Evolutionary conservation across 2,797 vertebrate species (phyloP).

Genomic region (Tinamus major): DNA sequence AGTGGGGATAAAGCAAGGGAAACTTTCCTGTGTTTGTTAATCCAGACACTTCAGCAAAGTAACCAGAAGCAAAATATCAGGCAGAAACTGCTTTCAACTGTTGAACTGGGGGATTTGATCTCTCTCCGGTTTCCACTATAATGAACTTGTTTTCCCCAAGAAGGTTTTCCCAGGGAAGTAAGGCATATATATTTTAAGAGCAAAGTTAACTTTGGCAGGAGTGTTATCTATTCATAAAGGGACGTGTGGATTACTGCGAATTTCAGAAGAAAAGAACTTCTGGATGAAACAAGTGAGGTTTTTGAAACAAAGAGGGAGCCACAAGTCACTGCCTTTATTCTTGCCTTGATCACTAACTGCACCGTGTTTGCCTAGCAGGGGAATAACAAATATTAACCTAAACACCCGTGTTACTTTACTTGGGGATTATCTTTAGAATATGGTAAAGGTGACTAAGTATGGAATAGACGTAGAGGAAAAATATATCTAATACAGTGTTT

Average conservation of each 20-base stretch:
- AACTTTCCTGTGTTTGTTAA: background rate
- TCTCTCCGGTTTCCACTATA: background rate
- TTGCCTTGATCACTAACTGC: background rate
- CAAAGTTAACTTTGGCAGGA: background rate
- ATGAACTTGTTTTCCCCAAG: background rate
- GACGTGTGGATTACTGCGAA: background rate
- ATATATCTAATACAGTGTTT: background rate
- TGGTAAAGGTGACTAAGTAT: background rate
- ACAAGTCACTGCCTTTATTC: background rate
- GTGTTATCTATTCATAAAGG: background rate
- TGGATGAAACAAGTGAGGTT: background rate
- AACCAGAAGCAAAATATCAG: background rate
- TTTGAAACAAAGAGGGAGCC: background rate
- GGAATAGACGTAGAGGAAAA: background rate
- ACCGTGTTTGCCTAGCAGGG: constrained; percentile 22
- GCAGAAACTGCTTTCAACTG: background rate
- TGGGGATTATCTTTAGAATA: background rate
- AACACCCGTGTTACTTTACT: background rate
- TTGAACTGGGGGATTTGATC: background rate
- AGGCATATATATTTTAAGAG: background rate
- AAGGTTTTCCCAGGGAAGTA: background rate
- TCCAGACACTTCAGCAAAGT: background rate
- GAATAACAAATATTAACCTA: background rate
- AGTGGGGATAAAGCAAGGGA: background rate
- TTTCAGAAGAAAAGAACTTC: background rate